Conservation (phyloP, 2,113 vertebrate species). For the Pan paniscus region DNA sequence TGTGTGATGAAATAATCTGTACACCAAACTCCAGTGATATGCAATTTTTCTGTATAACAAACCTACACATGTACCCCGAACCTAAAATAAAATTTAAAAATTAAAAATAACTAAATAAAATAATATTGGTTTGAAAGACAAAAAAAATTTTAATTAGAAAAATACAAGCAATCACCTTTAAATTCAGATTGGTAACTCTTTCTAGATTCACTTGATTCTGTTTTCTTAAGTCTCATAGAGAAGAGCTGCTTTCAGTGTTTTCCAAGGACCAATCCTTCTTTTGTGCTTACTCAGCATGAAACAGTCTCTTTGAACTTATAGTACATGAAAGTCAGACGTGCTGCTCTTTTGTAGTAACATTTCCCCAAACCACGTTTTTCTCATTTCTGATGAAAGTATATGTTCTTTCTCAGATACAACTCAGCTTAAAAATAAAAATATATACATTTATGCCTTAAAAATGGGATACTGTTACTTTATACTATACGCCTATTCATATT, state of each 20-base stretch:
- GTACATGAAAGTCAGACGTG: neutral
- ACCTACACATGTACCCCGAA: too few species aligned
- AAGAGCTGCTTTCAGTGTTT: neutral
- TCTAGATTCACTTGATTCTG: neutral
- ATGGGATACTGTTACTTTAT: neutral
- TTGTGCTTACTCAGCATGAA: neutral
- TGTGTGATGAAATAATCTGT: too few species aligned
- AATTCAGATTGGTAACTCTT: neutral
- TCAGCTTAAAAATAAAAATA: conserved; percentile 28
- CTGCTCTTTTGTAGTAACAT: neutral
- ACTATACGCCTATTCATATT: neutral
- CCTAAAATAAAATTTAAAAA: too few species aligned
- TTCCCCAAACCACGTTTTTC: neutral
- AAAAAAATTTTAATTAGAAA: too few species aligned
- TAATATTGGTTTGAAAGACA: too few species aligned
- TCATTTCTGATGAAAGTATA: neutral
- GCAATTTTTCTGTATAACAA: too few species aligned
- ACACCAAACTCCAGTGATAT: too few species aligned
- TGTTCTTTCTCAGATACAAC: neutral
- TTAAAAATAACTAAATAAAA: too few species aligned
- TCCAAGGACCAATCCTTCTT: neutral
- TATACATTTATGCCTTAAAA: neutral
- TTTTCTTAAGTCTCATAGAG: neutral
- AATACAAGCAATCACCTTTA: neutral
- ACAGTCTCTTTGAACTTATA: neutral